A percentile compares a stretch with the other conserved stretches of the same genome.
Conservation (phyloP, 2,113 vertebrate species). For the Rutilus rutilus region DNA sequence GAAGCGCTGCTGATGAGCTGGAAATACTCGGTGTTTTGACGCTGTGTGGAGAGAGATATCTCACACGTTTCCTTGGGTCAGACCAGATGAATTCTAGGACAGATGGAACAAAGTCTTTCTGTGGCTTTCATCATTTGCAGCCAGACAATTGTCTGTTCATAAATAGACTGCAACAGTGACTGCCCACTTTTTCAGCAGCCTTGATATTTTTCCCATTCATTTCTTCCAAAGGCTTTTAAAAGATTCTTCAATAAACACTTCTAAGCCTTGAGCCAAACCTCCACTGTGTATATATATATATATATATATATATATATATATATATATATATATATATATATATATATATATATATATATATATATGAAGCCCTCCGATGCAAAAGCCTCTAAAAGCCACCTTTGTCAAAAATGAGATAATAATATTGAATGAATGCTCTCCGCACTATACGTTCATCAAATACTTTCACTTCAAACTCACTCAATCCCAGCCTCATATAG, state of each 20-base stretch:
- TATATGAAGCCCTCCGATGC: too few relatives aligned
- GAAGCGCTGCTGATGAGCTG: conserved; percentile 34
- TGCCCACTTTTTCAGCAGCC: conserved; percentile 5
- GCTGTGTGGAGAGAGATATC: conserved; percentile 1
- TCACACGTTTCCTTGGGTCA: conserved; percentile 29
- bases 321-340: too few relatives aligned
- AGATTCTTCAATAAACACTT: not conserved
- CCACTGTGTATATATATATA: not conserved
- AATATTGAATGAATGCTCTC: too few relatives aligned
- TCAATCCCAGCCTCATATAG: too few relatives aligned
- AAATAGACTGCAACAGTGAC: conserved; percentile 12
- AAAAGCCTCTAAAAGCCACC: too few relatives aligned
- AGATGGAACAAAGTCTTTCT: conserved; percentile 7
- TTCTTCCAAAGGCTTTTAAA: not conserved
- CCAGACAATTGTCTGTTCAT: conserved; percentile 27
- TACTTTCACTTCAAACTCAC: too few relatives aligned
- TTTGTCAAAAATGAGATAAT: too few relatives aligned
- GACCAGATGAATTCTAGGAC: conserved; percentile 17
- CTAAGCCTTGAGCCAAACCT: not conserved
- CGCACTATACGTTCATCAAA: too few relatives aligned
- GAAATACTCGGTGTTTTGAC: conserved; percentile 17
- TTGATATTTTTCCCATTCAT: conserved; percentile 10
- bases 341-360: too few relatives aligned
- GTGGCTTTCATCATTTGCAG: conserved; percentile 28
- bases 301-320: too few relatives aligned